phyloP scores from a whole-genome alignment of 2,888 invertebrate species.

The Coelinius sp. region DNA sequence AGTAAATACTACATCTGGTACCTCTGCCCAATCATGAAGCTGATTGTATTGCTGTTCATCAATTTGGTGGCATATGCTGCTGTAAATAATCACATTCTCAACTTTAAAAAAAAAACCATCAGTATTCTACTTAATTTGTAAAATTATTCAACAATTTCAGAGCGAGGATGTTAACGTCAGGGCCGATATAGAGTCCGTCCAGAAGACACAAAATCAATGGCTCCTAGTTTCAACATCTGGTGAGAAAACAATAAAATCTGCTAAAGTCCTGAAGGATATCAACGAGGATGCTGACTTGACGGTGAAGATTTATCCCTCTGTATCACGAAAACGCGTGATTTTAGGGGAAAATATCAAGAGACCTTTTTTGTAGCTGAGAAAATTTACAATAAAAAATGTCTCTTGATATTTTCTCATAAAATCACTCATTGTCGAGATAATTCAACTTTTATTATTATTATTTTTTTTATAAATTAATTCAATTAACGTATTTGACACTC shows the following conservation, averaged over 20 bases:
- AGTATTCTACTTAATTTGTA: background rate
- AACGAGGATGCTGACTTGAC: background rate
- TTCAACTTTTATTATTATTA: no score
- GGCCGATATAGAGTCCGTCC: background rate
- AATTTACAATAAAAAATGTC: no score
- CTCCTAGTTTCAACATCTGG: background rate
- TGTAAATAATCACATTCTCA: background rate
- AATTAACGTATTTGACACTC: no score
- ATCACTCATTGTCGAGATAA: no score
- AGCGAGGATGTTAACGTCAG: background rate
- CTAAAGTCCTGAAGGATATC: background rate
- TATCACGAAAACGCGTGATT: no score
- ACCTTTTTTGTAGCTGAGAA: no score
- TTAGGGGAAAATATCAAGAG: no score
- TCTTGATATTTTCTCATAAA: no score
- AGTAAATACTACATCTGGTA: no score
- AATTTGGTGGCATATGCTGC: background rate
- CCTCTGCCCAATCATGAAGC: background rate
- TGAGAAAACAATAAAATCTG: background rate
- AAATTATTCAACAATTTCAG: background rate
- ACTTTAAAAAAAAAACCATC: background rate
- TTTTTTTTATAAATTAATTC: no score
- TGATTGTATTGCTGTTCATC: background rate
- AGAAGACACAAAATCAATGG: background rate
- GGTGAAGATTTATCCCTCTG: no score